These are phyloP conservation scores for Scaptomyza parva DNA, from an alignment of 2,888 invertebrate species.

Conservation along the genomic window DNA sequence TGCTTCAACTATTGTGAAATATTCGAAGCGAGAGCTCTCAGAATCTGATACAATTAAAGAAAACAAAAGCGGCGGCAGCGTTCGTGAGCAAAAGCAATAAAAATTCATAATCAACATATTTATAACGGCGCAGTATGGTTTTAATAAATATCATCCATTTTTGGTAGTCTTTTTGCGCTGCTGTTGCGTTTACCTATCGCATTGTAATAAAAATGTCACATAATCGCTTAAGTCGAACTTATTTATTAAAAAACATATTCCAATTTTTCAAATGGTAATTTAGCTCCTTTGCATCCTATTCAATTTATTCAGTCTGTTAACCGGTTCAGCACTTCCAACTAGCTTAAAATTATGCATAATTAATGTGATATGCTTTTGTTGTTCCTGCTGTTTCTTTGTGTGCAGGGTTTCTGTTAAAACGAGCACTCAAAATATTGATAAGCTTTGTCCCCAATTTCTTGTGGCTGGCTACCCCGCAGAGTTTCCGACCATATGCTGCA, in stretches of 20 bases:
- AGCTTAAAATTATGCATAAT: conserved; percentile 32
- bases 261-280: conserved; percentile 13
- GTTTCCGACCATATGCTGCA: conserved; percentile 7
- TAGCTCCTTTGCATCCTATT: conserved; percentile 7
- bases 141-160: no score
- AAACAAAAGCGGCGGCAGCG: no score
- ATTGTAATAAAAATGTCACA: not conserved
- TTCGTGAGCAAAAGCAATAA: no score
- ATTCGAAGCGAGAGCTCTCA: no score
- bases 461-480: conserved; percentile 38
- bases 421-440: conserved; percentile 64
- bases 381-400: conserved; percentile 1
- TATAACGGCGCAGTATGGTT: no score
- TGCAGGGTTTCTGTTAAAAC: conserved; percentile 15
- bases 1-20: no score
- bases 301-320: conserved; percentile 29
- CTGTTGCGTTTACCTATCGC: no score
- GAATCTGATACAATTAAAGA: no score
- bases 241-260: not conserved
- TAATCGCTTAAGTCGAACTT: not conserved
- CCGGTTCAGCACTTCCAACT: conserved; percentile 36
- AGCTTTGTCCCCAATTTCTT: conserved; percentile 57
- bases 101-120: no score
- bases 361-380: conserved; percentile 11
- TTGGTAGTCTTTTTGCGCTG: no score